Percentiles rank a stretch among this genome's conserved stretches.
phyloP scores from a whole-genome alignment of 1,140 invertebrate species.

The Drosophila rufa region DNA sequence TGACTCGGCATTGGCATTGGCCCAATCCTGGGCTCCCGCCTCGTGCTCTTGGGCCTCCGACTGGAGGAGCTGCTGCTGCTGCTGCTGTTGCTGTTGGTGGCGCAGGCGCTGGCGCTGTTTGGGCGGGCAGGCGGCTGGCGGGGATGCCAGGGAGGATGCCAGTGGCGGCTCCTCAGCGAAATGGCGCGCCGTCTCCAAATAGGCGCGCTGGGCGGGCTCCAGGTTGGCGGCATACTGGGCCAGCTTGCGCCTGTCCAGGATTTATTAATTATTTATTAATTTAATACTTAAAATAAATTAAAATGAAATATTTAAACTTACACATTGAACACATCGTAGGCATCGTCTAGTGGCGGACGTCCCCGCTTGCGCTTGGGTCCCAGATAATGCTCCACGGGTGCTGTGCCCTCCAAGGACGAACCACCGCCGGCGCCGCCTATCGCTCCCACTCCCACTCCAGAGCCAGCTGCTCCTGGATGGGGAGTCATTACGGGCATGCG shows the following conservation, averaged over 20 bases:
- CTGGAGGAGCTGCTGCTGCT: slow-evolving; percentile 40
- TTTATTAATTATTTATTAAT: not conserved
- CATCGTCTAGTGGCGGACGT: slow-evolving; percentile 88
- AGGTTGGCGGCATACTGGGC: slow-evolving; percentile 69
- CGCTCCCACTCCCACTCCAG: slow-evolving; percentile 3
- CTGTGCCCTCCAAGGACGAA: slow-evolving; percentile 27
- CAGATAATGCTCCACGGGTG: slow-evolving; percentile 63
- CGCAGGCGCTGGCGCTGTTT: slow-evolving; percentile 72
- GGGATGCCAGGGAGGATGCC: slow-evolving; percentile 53
- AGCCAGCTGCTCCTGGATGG: slow-evolving; percentile 17
- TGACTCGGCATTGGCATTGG: slow-evolving; percentile 23
- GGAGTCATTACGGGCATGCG: slow-evolving; percentile 67
- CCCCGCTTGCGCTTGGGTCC: slow-evolving; percentile 86
- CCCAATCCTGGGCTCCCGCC: slow-evolving; percentile 36
- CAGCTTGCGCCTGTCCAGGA: slow-evolving; percentile 63
- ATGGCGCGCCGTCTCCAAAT: slow-evolving; percentile 66
- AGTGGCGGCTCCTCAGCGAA: slow-evolving; percentile 64
- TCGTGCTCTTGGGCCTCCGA: slow-evolving; percentile 38
- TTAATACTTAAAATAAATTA: not conserved
- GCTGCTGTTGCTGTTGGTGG: slow-evolving; percentile 51
- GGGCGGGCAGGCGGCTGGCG: slow-evolving; percentile 72
- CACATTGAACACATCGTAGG: slow-evolving; percentile 84
- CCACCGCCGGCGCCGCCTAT: slow-evolving; percentile 6
- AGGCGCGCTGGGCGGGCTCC: slow-evolving; percentile 76
- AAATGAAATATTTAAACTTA: slow-evolving; percentile 26